Evolutionary conservation across 2,797 vertebrate species (phyloP).

Genomic region (Zenarchopterus dispar): DNA sequence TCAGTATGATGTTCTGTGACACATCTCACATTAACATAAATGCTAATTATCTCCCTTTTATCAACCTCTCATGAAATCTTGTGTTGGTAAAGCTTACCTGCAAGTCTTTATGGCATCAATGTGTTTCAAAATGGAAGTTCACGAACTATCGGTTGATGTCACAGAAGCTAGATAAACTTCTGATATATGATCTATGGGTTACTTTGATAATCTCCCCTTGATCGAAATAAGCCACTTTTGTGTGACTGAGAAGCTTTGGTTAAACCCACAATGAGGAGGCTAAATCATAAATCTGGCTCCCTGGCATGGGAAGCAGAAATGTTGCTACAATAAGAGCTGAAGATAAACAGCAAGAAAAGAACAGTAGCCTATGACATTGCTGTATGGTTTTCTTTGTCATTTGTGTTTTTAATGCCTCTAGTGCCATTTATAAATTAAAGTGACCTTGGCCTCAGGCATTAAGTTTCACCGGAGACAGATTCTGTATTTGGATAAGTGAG

Average conservation of each 20-base stretch:
- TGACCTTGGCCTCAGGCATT: slow-evolving; percentile 32
- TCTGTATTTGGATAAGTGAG: no score
- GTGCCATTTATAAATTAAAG: slow-evolving; percentile 51
- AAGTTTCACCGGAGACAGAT: slow-evolving; percentile 33
- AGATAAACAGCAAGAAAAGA: slow-evolving; percentile 41
- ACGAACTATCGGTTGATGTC: not conserved
- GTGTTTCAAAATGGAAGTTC: not conserved
- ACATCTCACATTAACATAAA: no score
- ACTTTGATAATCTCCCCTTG: not conserved
- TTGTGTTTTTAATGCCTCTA: slow-evolving; percentile 42
- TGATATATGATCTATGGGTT: slow-evolving; percentile 2
- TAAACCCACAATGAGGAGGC: slow-evolving; percentile 35
- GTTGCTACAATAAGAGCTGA: slow-evolving; percentile 44
- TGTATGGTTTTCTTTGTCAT: slow-evolving; percentile 50
- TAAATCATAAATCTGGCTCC: slow-evolving; percentile 41
- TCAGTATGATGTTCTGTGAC: no score
- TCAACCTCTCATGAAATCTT: no score
- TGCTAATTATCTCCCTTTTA: no score
- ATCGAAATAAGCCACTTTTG: slow-evolving; percentile 26
- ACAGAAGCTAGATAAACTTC: not conserved
- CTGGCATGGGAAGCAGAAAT: slow-evolving; percentile 45
- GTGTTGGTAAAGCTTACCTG: no score
- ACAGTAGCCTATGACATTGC: slow-evolving; percentile 41
- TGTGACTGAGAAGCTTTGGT: slow-evolving; percentile 21
- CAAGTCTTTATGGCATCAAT: no score